Evolutionary conservation across 2,113 vertebrate species (phyloP), one percentile per base, ranked within the genome.

Genomic region (Dipodomys ordii): DNA sequence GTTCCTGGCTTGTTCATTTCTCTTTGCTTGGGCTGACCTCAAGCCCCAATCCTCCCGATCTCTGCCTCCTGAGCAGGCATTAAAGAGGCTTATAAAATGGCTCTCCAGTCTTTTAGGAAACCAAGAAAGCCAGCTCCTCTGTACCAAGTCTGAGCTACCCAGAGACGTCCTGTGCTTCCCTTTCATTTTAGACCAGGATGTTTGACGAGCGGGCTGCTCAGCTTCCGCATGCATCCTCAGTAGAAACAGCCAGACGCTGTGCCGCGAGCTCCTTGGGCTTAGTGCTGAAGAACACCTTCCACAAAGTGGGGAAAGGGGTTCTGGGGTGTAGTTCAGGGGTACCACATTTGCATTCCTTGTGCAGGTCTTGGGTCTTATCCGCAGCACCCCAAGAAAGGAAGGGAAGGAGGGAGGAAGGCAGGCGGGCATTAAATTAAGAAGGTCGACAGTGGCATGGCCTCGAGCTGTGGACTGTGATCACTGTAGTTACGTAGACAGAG

Each of bases 401-500:
- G 20, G 32, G 19, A 39, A 32, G 19, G 30, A 32, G 22, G 35
- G 32, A 73, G 18, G 32, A 19, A 20, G 30, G 12, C 18, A 53
- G n/a, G 53, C 30, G 46, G 60, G 60, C 60, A 39, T 39, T 39
- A 39, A 39, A 64, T 64, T 64, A 64, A 16, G 2, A 46, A 39
- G 53, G 2, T 18, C 39, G 68, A 10, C 67, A 7, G 30, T 71
- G 46, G 18, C 68, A 20, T 64, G 1, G 22, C 8, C 77, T 73
- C 30, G 19, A 9, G 44, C 67, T 1, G 25, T 81, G n/a, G 32
- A 65, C 49, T 64, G 62, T 2, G 7, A 5, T 11, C 19, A 67
- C 62, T 35, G 4, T 25, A 30, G 64, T 28, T 35, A 4, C 27
- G 0, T 0, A 18, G 39, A 39, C 0, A 39, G 2, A 57, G 53